Conservation (phyloP, 1,140 invertebrate genomes). For the Dolichoris vasculosae region DNA sequence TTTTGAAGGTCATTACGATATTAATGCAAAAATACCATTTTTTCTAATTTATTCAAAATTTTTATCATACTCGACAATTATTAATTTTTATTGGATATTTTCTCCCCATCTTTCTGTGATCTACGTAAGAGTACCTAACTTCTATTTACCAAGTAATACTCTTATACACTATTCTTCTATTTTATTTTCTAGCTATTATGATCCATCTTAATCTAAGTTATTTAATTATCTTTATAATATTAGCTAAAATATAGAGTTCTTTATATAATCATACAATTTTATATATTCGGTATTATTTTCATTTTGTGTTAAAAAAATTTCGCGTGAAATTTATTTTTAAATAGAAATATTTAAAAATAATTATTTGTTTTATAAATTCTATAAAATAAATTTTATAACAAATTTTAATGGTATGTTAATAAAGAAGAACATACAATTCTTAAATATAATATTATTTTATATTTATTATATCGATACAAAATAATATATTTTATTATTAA, state of each 20-base stretch:
- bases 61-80: background rate
- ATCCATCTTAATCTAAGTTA: background rate
- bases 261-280: background rate
- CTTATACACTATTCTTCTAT: background rate
- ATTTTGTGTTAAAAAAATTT: too few species aligned
- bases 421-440: too few species aligned
- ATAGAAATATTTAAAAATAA: too few species aligned
- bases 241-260: background rate
- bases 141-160: background rate
- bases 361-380: too few species aligned
- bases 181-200: background rate
- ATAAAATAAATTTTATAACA: too few species aligned
- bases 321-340: too few species aligned
- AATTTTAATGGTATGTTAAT: too few species aligned
- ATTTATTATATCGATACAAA: too few species aligned
- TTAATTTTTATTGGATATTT: background rate
- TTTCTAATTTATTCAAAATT: background rate
- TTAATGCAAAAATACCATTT: background rate
- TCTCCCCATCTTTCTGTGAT: background rate
- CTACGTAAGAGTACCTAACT: background rate
- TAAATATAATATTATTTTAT: too few species aligned
- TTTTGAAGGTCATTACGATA: background rate
- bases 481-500: too few species aligned
- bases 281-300: background rate
- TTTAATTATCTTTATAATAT: background rate